Evolutionary conservation across 2,888 invertebrate genomes (phyloP).

Genomic region (Drosophila barbarae): DNA sequence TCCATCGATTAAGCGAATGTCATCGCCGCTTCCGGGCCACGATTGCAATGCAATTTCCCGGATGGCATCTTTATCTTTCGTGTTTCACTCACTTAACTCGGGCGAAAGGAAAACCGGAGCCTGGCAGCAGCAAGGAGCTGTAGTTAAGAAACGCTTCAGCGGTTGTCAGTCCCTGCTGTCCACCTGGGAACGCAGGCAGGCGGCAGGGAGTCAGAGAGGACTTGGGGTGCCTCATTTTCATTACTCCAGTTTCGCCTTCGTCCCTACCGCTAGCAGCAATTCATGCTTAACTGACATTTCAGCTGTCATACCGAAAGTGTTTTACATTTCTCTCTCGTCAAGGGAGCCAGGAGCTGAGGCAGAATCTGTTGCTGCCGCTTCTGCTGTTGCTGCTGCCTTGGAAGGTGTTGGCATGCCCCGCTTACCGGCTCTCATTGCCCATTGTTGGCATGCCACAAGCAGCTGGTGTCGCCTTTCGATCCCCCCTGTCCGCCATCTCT

Average conservation of each 20-base stretch:
- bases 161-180: constrained; percentile 36
- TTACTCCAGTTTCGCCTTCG: constrained; percentile 33
- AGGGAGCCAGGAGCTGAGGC: constrained; percentile 21
- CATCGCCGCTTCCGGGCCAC: constrained; percentile 15
- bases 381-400: constrained; percentile 29
- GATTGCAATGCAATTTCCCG: constrained; percentile 36
- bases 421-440: constrained; percentile 41
- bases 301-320: constrained; percentile 74
- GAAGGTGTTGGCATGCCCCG: constrained; percentile 55
- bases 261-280: constrained; percentile 41
- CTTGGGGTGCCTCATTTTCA: constrained; percentile 48
- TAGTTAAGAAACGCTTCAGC: constrained; percentile 40
- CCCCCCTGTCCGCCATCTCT: constrained; percentile 15
- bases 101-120: constrained; percentile 20
- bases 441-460: constrained; percentile 69
- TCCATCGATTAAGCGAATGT: constrained; percentile 32
- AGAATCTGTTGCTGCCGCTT: constrained; percentile 43
- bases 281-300: constrained; percentile 73
- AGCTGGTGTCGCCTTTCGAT: constrained; percentile 57
- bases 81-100: constrained; percentile 42
- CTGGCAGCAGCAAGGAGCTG: constrained; percentile 15
- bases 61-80: constrained; percentile 29
- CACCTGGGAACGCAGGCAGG: constrained; percentile 22
- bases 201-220: neutral
- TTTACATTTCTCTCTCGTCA: constrained; percentile 64